Base-by-base conservation (phyloP, 2,888 invertebrate species). In the Cosmia trapezina region DNA sequence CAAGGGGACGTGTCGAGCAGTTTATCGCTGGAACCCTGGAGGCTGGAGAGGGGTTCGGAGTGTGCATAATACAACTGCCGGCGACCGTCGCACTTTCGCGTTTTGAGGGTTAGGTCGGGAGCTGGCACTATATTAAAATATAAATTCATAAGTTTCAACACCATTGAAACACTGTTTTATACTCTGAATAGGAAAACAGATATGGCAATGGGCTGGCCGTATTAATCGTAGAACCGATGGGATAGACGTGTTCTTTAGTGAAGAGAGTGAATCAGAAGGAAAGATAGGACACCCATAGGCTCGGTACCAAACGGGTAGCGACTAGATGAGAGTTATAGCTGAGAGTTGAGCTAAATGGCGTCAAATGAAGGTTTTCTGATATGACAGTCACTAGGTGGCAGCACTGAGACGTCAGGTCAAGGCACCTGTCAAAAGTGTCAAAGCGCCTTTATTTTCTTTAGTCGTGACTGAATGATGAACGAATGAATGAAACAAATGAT, bases 31-130 rank as follows among this genome's bases (percentile, higher is more conserved):
- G 62, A 66, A 80, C 78, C 74, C 85, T 56, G 37, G 60, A 67
- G 84, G 82, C 74, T 70, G 56, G 70, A 47, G 72, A 62, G 59
- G 62, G 63, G 61, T 70, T 78, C 76, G 77, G 78, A 83, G 80
- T 87, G 88, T 88, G 88, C 88, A 88, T 87, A 85, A 87, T 85
- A 88, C 83, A 85, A 77, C 81, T 73, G 79, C 68, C 54, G 67
- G 84, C 79, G 79, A 83, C 75, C 75, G 80, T 80, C 75, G 83
- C 81, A 83, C 86, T 87, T 86, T 83, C 83, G 57, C 73, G 81
- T 79, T 84, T 85, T 83, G 71, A 84, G 74, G 65, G 68, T 66
- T 84, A 85, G 78, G 0, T 1, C 51, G 22, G 68, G 87, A 87
- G 86, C 67, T 69, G 12, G 33, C n/a, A n/a, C n/a, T n/a, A n/a